These are phyloP conservation scores for Drosophila funebris DNA, from an alignment of 1,140 invertebrate genomes.

Conservation along the genomic window DNA sequence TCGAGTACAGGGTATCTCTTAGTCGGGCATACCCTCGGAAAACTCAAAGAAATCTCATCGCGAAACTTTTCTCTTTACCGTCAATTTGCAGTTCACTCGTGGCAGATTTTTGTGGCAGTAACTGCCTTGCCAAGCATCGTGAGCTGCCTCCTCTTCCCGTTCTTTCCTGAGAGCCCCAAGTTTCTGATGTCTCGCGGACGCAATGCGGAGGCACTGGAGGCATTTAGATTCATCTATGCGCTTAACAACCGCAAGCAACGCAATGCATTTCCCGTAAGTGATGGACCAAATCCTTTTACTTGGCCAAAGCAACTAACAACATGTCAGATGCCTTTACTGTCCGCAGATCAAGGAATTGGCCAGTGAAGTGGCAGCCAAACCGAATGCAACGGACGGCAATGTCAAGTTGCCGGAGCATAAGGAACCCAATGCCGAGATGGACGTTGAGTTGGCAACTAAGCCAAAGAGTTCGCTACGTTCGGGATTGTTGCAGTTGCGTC, in stretches of 20 bases:
- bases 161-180: conserved; percentile 92
- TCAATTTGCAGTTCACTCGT: conserved; percentile 86
- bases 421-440: background rate
- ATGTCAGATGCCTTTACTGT: background rate
- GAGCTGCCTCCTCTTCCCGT: conserved; percentile 86
- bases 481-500: conserved; percentile 60
- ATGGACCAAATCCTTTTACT: background rate
- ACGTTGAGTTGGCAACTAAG: conserved; percentile 3
- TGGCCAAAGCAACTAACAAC: background rate
- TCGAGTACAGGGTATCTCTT: too few species aligned
- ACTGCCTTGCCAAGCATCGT: conserved; percentile 88
- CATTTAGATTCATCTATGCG: conserved; percentile 69
- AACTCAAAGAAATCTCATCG: too few species aligned
- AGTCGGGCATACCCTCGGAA: too few species aligned
- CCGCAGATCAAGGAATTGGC: conserved; percentile 61
- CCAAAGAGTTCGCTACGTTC: conserved; percentile 30
- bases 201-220: conserved; percentile 86
- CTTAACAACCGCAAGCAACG: conserved; percentile 86
- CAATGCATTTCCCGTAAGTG: conserved; percentile 87
- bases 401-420: background rate
- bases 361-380: conserved; percentile 53
- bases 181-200: conserved; percentile 90
- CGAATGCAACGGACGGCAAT: background rate
- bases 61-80: background rate
- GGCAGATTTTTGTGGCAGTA: conserved; percentile 90